Conservation (phyloP, 2,797 vertebrate genomes). For the Brachyalestes nurse region DNA sequence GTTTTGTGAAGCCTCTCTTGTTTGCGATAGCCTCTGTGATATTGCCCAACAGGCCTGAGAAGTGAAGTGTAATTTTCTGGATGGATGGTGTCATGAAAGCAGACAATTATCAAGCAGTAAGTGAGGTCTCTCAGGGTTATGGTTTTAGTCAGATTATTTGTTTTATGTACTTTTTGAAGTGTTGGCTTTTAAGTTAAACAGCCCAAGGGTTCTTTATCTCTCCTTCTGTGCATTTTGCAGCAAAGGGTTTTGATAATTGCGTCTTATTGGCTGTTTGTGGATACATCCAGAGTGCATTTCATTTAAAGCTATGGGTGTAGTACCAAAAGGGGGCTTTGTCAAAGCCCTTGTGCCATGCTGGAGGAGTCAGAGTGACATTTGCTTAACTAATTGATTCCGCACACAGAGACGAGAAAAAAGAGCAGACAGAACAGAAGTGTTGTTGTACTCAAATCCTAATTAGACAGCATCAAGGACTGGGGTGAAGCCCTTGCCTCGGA, state of each 20-base stretch:
- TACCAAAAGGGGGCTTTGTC: conserved; percentile 55
- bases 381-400: conserved; percentile 34
- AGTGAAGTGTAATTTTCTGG: conserved; percentile 78
- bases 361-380: conserved; percentile 2
- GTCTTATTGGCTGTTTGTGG: conserved; percentile 79
- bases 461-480: conserved; percentile 41
- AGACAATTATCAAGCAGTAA: conserved; percentile 83
- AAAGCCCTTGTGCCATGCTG: conserved; percentile 20
- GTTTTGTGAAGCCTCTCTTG: conserved; percentile 71
- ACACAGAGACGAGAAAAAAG: conserved; percentile 28
- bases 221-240: conserved; percentile 55
- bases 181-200: conserved; percentile 82
- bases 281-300: conserved; percentile 68
- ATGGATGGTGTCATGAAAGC: conserved; percentile 82
- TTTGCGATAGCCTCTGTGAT: conserved; percentile 73
- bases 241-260: conserved; percentile 79
- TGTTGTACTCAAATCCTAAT: conserved; percentile 49
- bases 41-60: conserved; percentile 79
- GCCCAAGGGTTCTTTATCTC: conserved; percentile 71
- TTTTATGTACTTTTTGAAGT: conserved; percentile 82
- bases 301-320: conserved; percentile 69
- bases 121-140: conserved; percentile 80
- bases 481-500: conserved; percentile 34
- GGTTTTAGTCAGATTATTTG: conserved; percentile 83
- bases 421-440: conserved; percentile 38